Base-by-base conservation (phyloP, 2,888 invertebrate genomes). In the Vesta saturnalis region DNA sequence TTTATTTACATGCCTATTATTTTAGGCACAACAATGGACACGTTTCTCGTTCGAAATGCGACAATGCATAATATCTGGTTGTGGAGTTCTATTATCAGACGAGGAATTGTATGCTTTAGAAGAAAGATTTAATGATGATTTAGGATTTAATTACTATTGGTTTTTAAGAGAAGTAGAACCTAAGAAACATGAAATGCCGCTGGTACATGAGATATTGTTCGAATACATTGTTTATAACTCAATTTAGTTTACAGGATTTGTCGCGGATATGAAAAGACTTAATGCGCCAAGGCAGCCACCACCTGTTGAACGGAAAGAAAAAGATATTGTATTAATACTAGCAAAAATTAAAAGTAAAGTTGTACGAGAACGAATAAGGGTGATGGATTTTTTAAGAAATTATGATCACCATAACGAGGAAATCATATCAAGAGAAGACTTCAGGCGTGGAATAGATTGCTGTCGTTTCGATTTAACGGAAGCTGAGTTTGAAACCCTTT, bases 321-420 rank as follows among this genome's bases (percentile, higher is more conserved):
- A 87, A 0, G 89, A 92, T 79, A 90, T 93, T 72, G 89, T 92
- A 49, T 86, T 89, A 74, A 89, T 93, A 70, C 85, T 94, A 61
- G 91, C 92, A 15, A 92, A 91, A 83, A 89, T 92, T 73, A 93
- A 93, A 82, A 90, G 90, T 23, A 90, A 90, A 85, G 88, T 90
- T 60, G 89, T 91, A 0, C 86, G 90, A 46, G 91, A 91, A 72
- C 87, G 92, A 47, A 84, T 92, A 1, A 83, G 90, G 46, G 88
- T 91, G 5, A 83, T 87, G 39, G 89, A 91, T 77, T 93, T 92
- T 82, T 83, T 93, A 74, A 82, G 83, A 67, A 89, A 89, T 79
- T 92, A 88, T 79, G 93, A 94, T 83, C 83, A 81, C 3, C 87
- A 86, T 77, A 88, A 88, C 73, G 88, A 91, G 80, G 87, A 88